Base-by-base conservation (phyloP, 2,113 vertebrate species). In the Nannospalax galili region DNA sequence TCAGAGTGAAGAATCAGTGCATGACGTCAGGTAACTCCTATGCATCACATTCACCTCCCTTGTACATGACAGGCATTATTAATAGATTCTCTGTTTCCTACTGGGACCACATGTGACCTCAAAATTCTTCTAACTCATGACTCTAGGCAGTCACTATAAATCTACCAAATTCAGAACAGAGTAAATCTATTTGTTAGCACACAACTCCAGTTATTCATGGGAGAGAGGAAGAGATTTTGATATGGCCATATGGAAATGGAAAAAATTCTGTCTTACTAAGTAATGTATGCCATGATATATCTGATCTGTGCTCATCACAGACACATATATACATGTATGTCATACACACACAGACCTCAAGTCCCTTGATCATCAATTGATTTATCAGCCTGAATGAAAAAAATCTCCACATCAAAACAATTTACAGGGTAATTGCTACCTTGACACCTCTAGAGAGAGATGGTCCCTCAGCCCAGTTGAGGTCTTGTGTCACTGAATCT, bases 31-130 rank as follows among this genome's bases (percentile, higher is more conserved):
- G 28, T 64, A 58, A 85, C n/a, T 75, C 24, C 2, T 24, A 42
- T 7, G 5, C 6, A 45, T 74, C 85, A 70, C 37, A 28, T 91
- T 92, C 42, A 60, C 60, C 22, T 89, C 22, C 86, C 48, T 74
- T 75, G 45, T 48, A 65, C 26, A 56, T 37, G 42, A 62, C 69
- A 52, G 48, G 48, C 48, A 6, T 52, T 52, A 7, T 52, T 52
- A 52, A 52, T 52, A 52, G 48, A 52, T 52, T 14, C 65, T 89
- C n/a, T 77, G 40, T 88, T 92, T 40, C 92, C 65, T 86, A 70
- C 70, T 91, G 90, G 62, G 16, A 84, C 64, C 82, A 94, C 78
- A 74, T 89, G 70, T 86, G 92, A 93, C 82, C 73, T 30, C 56
- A 88, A 69, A 89, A 89, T 91, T 22, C 28, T 89, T 88, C 48